Percentiles rank a stretch among this genome's conserved stretches.
phyloP scores from a whole-genome alignment of 2,797 vertebrate species.

The Syngnathus rostellatus region DNA sequence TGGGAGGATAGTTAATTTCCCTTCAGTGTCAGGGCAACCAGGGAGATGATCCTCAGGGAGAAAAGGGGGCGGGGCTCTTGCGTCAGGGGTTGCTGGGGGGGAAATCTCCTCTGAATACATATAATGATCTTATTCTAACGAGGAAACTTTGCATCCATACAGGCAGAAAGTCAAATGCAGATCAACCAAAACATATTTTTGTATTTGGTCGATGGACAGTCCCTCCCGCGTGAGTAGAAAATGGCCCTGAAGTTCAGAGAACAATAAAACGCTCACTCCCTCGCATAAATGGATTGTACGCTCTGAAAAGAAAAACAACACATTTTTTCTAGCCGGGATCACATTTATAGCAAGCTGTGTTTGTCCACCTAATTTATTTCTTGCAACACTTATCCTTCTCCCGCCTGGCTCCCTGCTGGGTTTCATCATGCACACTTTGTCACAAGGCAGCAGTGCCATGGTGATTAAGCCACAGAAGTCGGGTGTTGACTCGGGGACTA shows the following conservation, averaged over 20 bases:
- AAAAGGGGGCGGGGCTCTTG: slow-evolving; percentile 25
- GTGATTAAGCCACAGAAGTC: slow-evolving; percentile 54
- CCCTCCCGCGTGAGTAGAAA: not conserved
- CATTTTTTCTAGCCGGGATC: slow-evolving; percentile 44
- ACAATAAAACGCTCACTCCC: slow-evolving; percentile 57
- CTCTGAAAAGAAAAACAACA: slow-evolving; percentile 55
- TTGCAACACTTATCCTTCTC: slow-evolving; percentile 55
- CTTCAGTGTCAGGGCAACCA: slow-evolving; percentile 37
- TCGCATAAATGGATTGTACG: slow-evolving; percentile 53
- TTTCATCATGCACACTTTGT: slow-evolving; percentile 63
- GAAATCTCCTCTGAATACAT: slow-evolving; percentile 35
- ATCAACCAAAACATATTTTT: not conserved
- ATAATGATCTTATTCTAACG: slow-evolving; percentile 51
- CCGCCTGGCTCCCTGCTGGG: slow-evolving; percentile 55
- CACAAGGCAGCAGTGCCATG: slow-evolving; percentile 51
- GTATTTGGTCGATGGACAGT: not conserved
- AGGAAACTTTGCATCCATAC: slow-evolving; percentile 54
- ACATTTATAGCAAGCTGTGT: slow-evolving; percentile 53
- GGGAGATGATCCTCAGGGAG: slow-evolving; percentile 27
- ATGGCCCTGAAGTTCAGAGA: slow-evolving; percentile 44
- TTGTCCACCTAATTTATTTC: slow-evolving; percentile 55
- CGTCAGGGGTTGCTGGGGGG: slow-evolving; percentile 39
- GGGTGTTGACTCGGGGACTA: slow-evolving; percentile 41
- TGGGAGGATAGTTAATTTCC: slow-evolving; percentile 55
- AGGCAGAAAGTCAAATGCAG: slow-evolving; percentile 12